Base-by-base conservation (phyloP, 2,888 invertebrate species). In the Amblyjoppa fuscipennis region DNA sequence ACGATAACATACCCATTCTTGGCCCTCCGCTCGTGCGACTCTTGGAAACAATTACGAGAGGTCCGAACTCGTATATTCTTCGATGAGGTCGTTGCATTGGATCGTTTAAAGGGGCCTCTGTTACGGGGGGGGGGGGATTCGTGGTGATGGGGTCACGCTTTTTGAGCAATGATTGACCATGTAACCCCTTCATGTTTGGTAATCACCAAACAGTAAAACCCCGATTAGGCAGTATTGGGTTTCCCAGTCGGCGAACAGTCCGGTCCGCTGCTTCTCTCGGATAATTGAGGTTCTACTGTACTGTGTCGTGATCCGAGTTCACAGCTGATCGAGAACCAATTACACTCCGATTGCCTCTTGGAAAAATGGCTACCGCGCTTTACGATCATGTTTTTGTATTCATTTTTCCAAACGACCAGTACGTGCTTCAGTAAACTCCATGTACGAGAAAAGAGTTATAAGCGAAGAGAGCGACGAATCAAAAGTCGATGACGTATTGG, bases 41-140 rank as follows among this genome's bases (percentile, higher is more conserved):
- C n/a, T 61, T 31, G 61, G 31, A 61, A 61, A 61, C 34, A 61
- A 61, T 61, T 61, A 61, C 6, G 31, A 2, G 13, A 34, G 61
- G 0, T 6, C 31, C 61, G 25, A 6, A 31, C 61, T 61, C 31
- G 31, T 45, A 16, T 38, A 31, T 61, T 31, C 13, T 45, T 34
- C 31, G n/a, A 28, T n/a, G n/a, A 56, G 9, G 28, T 61, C 28
- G 31, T 64, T 31, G n/a, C 45, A 31, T 25, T 49, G 66, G 20
- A 68, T 68, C 68, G 31, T 56, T 78, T 61, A 51, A 16, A 61
- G 51, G 51, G 28, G 61, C 59, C 45, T 38, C 61, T 31, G 34
- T 70, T 59, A 13, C 61, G 71, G 51, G 45, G 4, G 13, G 0
- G 20, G 20, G 20, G 20, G 20, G 20, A 13, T 45, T 45, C 45